Conservation (phyloP, 23 tunicate species). For the Botrylloides violaceus region DNA sequence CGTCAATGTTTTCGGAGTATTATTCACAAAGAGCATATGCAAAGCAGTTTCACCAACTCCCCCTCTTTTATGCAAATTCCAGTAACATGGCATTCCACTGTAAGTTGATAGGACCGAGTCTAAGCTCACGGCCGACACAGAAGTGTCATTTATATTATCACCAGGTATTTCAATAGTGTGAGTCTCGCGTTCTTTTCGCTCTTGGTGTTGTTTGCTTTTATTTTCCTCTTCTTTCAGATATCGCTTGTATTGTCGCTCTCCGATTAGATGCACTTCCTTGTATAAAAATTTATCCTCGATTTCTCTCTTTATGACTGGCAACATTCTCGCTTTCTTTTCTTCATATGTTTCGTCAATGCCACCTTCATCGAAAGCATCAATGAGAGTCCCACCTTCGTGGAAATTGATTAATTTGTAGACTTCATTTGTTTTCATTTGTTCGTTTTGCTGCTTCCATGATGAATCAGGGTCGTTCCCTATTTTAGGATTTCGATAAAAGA, state of each 20-base stretch:
- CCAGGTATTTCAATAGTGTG: neutral
- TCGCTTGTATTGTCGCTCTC: conserved; percentile 39
- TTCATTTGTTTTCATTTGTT: conserved; percentile 37
- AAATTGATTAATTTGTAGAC: conserved; percentile 65
- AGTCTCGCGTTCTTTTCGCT: conserved; percentile 23
- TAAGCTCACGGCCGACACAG: conserved; percentile 21
- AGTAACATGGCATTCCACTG: conserved; percentile 25
- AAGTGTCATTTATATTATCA: conserved; percentile 4
- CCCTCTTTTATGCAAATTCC: conserved; percentile 78
- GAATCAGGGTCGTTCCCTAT: conserved; percentile 48
- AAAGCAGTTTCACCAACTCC: conserved; percentile 91
- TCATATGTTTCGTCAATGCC: conserved; percentile 24
- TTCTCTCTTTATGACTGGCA: conserved; percentile 25
- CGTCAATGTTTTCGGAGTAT: conserved; percentile 46
- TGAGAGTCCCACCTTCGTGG: conserved; percentile 60
- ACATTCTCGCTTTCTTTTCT: conserved; percentile 31
- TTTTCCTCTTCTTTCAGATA: conserved; percentile 34
- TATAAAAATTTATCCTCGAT: conserved; percentile 31
- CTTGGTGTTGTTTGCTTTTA: conserved; percentile 13
- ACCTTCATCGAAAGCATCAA: conserved; percentile 44
- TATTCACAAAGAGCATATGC: conserved; percentile 68
- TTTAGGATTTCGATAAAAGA: conserved; percentile 61
- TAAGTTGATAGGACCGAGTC: conserved; percentile 40
- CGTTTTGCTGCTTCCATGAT: conserved; percentile 78
- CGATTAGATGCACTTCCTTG: conserved; percentile 17